phyloP scores from a whole-genome alignment of 1,140 invertebrate genomes.

The Drosophila virilis region DNA sequence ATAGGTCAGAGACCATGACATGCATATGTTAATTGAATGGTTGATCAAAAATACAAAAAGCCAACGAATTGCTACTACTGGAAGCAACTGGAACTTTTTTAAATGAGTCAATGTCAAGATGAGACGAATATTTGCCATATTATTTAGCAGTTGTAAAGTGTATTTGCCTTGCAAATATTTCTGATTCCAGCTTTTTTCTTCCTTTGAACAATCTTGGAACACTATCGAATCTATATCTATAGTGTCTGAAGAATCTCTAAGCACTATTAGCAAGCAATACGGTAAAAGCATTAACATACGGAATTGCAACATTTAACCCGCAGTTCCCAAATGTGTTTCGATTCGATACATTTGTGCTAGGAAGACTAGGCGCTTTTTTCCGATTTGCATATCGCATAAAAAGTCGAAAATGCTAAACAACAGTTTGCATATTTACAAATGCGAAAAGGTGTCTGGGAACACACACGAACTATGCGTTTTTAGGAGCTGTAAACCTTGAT shows the following conservation, averaged over 20 bases:
- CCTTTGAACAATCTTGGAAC: no score
- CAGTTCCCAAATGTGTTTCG: neutral
- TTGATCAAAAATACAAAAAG: neutral
- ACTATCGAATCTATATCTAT: no score
- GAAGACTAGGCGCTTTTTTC: neutral
- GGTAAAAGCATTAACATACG: neutral
- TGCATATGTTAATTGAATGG: constrained; percentile 29
- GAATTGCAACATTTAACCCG: neutral
- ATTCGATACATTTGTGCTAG: neutral
- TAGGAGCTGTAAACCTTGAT: neutral
- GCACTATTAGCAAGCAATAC: neutral
- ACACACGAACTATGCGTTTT: neutral
- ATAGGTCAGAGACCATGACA: constrained; percentile 52
- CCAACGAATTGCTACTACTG: neutral
- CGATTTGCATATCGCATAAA: constrained; percentile 16
- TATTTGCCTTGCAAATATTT: no score
- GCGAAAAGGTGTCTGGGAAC: constrained; percentile 1
- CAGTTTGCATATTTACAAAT: neutral
- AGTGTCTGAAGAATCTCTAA: no score
- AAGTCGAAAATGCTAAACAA: constrained; percentile 6
- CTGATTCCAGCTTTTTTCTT: no score
- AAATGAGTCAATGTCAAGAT: no score
- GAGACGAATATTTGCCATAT: no score
- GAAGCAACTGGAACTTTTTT: no score
- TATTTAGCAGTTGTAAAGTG: no score